Conservation (phyloP, 2,113 vertebrate species). For the Charina bottae region DNA sequence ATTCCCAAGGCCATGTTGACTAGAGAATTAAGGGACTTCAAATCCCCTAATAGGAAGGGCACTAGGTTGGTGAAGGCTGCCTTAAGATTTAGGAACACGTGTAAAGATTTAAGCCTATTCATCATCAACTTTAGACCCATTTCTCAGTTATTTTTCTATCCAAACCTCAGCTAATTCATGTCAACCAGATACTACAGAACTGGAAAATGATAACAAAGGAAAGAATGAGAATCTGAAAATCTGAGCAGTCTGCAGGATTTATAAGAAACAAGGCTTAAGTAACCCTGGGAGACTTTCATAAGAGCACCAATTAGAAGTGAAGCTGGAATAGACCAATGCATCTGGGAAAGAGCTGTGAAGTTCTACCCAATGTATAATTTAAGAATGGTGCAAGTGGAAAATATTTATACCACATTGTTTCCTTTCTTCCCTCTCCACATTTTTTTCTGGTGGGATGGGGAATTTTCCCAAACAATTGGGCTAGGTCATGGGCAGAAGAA, state of each 20-base stretch:
- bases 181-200: background rate
- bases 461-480: background rate
- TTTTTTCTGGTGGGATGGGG: background rate
- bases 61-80: background rate
- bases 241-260: background rate
- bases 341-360: background rate
- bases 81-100: background rate
- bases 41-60: background rate
- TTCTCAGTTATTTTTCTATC: background rate
- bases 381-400: background rate
- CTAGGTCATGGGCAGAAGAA: background rate
- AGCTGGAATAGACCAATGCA: background rate
- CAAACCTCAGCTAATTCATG: background rate
- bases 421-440: background rate
- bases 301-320: background rate
- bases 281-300: background rate
- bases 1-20: background rate
- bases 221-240: background rate
- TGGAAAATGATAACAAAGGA: background rate
- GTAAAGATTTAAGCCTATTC: background rate
- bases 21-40: background rate
- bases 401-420: background rate
- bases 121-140: background rate
- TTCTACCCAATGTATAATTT: background rate
- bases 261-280: background rate